Evolutionary conservation across 2,797 vertebrate genomes (phyloP).

Genomic region (Cuculus canorus): DNA sequence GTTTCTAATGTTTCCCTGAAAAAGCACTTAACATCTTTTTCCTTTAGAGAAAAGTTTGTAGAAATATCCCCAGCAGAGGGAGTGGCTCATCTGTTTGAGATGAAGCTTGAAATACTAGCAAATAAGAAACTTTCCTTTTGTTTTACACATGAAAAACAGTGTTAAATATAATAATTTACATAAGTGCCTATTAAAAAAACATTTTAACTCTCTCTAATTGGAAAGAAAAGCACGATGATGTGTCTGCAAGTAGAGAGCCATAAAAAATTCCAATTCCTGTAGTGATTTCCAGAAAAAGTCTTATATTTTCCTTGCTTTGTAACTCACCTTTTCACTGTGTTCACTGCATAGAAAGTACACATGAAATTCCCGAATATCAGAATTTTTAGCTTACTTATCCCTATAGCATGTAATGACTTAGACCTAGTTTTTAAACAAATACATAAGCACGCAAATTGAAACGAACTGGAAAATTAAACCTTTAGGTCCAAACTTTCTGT

Average conservation of each 20-base stretch:
- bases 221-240: not conserved
- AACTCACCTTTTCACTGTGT: not conserved
- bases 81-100: constrained; percentile 30
- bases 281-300: not conserved
- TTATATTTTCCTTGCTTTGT: not conserved
- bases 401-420: not conserved
- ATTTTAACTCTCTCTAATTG: not conserved
- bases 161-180: not conserved
- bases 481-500: not conserved
- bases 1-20: not conserved
- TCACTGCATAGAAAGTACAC: not conserved
- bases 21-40: not conserved
- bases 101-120: not conserved
- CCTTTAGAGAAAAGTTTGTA: not conserved
- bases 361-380: not conserved
- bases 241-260: not conserved
- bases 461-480: not conserved
- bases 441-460: not conserved
- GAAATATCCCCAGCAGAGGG: constrained; percentile 59
- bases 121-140: constrained; percentile 1
- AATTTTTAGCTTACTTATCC: not conserved
- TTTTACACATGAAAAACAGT: not conserved
- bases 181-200: not conserved
- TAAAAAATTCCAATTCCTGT: not conserved
- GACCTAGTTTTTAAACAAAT: not conserved